Conservation (phyloP, 2,113 vertebrate species). For the Sisor rabdophorus region DNA sequence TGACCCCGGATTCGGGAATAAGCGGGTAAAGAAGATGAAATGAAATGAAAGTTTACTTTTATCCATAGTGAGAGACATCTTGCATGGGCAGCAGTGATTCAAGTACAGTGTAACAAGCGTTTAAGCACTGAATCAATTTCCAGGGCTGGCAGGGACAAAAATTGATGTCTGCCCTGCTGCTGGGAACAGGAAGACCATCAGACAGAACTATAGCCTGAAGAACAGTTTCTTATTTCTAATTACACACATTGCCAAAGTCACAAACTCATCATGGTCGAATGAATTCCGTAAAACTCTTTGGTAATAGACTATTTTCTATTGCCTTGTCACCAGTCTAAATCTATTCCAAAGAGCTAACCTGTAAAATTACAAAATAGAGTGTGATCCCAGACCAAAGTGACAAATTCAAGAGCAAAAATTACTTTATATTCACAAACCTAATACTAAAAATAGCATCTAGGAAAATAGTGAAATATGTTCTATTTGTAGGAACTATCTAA, state of each 20-base stretch:
- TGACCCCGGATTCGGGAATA: not conserved
- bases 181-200: slow-evolving; percentile 11
- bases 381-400: not conserved
- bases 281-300: not conserved
- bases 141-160: not conserved
- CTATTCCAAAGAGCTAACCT: not conserved
- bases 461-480: not conserved
- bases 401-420: not conserved
- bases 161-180: not conserved
- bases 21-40: too few species aligned
- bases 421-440: not conserved
- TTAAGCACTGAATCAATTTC: slow-evolving; percentile 26
- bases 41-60: too few species aligned
- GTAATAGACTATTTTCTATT: not conserved
- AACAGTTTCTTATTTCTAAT: slow-evolving; percentile 28
- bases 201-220: slow-evolving; percentile 12
- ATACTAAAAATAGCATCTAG: not conserved
- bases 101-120: not conserved
- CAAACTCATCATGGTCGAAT: not conserved
- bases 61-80: too few species aligned
- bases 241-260: not conserved
- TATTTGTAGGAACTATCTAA: too few species aligned
- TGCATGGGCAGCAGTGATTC: not conserved
- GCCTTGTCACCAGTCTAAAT: not conserved
- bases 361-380: not conserved